Evolutionary conservation across 2,888 invertebrate genomes (phyloP).

Genomic region (Eupsilia transversa): DNA sequence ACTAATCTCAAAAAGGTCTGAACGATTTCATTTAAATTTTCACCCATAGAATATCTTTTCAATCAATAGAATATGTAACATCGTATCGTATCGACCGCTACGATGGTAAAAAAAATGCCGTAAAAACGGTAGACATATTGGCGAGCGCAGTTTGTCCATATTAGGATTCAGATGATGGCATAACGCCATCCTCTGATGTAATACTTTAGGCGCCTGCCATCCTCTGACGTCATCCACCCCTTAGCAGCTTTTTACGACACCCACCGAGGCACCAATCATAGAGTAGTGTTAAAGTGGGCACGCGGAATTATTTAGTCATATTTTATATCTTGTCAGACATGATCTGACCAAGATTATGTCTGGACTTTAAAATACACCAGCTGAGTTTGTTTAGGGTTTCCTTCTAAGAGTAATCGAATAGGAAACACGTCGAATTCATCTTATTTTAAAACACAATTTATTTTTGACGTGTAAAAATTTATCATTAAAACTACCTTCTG

Average conservation of each 20-base stretch:
- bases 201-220: background rate
- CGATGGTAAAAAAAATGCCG: background rate
- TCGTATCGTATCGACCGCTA: background rate
- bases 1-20: background rate
- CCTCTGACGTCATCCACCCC: slow-evolving; percentile 7
- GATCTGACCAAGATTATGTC: background rate
- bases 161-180: slow-evolving; percentile 3
- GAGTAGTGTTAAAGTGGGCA: background rate
- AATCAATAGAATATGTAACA: no score
- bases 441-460: no score
- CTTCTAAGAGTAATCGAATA: no score
- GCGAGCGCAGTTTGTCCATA: background rate
- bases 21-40: background rate
- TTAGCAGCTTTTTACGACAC: background rate
- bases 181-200: slow-evolving; percentile 19
- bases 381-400: no score
- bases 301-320: background rate
- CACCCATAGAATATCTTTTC: background rate
- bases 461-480: no score
- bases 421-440: no score
- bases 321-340: background rate
- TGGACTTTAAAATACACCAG: no score
- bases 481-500: no score
- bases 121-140: background rate
- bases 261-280: background rate